Base-by-base conservation (phyloP, 2,888 invertebrate species). In the Dynastes hyllus region DNA sequence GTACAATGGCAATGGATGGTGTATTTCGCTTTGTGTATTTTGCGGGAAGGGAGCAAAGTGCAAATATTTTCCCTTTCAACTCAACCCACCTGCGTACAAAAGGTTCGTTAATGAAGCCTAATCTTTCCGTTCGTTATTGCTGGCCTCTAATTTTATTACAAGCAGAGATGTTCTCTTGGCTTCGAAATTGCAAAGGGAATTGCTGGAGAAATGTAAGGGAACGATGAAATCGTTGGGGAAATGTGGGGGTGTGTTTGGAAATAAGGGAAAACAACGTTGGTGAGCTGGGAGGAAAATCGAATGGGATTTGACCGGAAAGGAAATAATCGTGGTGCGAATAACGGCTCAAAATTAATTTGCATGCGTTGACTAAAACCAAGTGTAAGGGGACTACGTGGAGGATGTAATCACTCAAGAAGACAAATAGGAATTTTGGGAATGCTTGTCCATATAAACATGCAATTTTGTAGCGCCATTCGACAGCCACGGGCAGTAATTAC, bases 31-130 rank as follows among this genome's bases (percentile, higher is more conserved):
- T 75, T 75, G 61, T 75, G 45, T 61, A 61, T 75, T 75, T 63
- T 75, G 40, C 27, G 73, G 73, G 58, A 69, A 40, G 37, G 58
- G 58, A 37, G 73, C 40, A 73, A 55, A 73, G 73, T 73, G 73
- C 58, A 73, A 73, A 73, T 73, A 73, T 73, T 73, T 58, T 73
- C 73, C 37, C 73, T 73, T 58, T 73, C 58, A 73, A 73, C 73
- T 73, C 73, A 58, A 58, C 69, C 73, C 58, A 73, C 73, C 73
- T 75, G 73, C 73, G 73, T 63, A 75, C 73, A 75, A 75, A 75
- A 50, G 63, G 73, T 61, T 45, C 27, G 73, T 75, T 75, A 75
- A 75, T 75, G 73, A 75, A 75, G 73, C 73, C 73, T 61, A 75
- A 61, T 61, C 61, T 61, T 75, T 61, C 73, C 73, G 73, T 75